Base-by-base conservation (phyloP, 2,888 invertebrate genomes). In the Criorhina ranunculi region DNA sequence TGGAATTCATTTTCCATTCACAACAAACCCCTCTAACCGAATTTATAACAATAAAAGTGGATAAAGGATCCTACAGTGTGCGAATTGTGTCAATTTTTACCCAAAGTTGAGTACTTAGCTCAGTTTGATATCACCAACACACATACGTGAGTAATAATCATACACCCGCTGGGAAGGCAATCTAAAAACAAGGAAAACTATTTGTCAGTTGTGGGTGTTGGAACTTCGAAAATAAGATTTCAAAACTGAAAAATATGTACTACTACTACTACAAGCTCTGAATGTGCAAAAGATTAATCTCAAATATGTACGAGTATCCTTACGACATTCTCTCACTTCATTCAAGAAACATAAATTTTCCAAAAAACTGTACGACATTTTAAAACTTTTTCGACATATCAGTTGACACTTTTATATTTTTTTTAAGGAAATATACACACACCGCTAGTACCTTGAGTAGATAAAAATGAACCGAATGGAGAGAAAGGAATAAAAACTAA, bases 321-420 rank as follows among this genome's bases (percentile, higher is more conserved):
- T n/a, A n/a, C n/a, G n/a, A n/a, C 24, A 24, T 24, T 24, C 24
- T 24, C 24, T 24, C 4, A 24, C 24, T 4, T 37, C 60, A 11
- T 11, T 31, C 17, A 44, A 31, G 31, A 44, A 8, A 12, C 31
- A 60, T 44, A 60, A 31, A 60, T 44, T 44, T 3, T 5, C n/a
- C 24, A 1, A 3, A 9, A 12, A 15, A 44, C 6, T 12, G 15
- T 42, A 59, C 40, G 42, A 8, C 62, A 17, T 46, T 31, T 44
- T 33, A 31, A 31, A 33, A 42, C 42, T 31, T 44, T 12, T 7
- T 17, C 31, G 33, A 31, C 42, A 60, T 46, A 62, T 62, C 46
- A 46, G 44, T 19, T 46, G 62, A 62, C 62, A 62, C 33, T 62
- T 46, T 62, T 62, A 62, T 62, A 44, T 46, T 31, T 33, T 11